Evolutionary conservation across 2,113 vertebrate species (phyloP).

Genomic region (Siniperca chuatsi): DNA sequence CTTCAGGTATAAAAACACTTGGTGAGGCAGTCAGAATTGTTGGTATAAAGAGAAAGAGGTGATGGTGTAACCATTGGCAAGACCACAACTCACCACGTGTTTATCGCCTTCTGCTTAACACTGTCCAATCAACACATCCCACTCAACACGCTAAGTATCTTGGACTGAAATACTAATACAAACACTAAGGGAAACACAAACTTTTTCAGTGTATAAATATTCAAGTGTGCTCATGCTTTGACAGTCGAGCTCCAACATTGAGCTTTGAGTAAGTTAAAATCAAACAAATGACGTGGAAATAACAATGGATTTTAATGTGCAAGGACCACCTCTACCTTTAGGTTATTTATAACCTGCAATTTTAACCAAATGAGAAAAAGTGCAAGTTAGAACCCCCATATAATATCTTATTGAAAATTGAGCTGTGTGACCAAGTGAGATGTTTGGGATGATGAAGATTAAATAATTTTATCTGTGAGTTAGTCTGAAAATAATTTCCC

Average conservation of each 20-base stretch:
- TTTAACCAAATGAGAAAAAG: not conserved
- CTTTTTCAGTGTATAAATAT: conserved; percentile 3
- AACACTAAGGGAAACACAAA: conserved; percentile 17
- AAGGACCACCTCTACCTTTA: not conserved
- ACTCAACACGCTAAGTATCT: conserved; percentile 42
- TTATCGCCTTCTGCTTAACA: conserved; percentile 57
- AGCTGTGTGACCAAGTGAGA: no score
- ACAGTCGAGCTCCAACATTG: not conserved
- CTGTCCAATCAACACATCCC: conserved; percentile 70
- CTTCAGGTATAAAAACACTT: conserved; percentile 22
- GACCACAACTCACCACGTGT: conserved; percentile 16
- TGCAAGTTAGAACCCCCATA: not conserved
- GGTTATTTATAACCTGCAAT: not conserved
- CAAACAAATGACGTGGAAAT: not conserved
- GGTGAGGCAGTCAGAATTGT: not conserved
- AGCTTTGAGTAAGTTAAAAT: not conserved
- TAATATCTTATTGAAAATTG: not conserved
- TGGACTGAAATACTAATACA: not conserved
- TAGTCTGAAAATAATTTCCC: not conserved
- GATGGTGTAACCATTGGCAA: conserved; percentile 21
- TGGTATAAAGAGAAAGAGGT: conserved; percentile 22
- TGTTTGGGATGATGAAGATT: no score
- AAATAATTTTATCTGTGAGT: not conserved
- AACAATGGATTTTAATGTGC: not conserved
- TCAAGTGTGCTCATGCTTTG: not conserved